phyloP scores from a whole-genome alignment of 2,797 vertebrate species.

The Falco novaeseelandiae region DNA sequence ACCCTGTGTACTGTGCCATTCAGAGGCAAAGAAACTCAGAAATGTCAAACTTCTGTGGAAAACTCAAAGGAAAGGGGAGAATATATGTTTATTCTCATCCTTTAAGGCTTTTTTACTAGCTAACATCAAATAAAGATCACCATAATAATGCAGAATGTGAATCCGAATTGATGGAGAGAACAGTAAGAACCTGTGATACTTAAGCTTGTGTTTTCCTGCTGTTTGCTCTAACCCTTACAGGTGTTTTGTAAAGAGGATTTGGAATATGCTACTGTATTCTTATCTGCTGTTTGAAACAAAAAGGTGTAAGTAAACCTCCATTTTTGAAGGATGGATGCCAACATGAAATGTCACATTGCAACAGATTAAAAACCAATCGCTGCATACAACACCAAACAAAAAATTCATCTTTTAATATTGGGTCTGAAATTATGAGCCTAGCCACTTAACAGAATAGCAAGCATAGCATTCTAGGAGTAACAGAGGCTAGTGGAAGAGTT shows the following conservation, averaged over 20 bases:
- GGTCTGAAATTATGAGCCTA: background rate
- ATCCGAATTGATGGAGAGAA: background rate
- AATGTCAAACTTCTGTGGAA: background rate
- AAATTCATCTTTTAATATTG: background rate
- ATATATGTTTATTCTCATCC: background rate
- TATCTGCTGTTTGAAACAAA: background rate
- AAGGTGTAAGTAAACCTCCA: background rate
- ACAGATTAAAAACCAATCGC: background rate
- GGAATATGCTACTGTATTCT: background rate
- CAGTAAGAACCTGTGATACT: background rate
- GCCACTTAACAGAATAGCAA: background rate
- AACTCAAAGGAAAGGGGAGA: background rate
- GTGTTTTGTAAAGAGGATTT: background rate
- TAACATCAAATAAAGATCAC: background rate
- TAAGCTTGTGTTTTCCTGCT: background rate
- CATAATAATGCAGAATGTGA: background rate
- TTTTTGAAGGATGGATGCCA: background rate
- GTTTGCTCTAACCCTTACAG: background rate
- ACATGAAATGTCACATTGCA: background rate
- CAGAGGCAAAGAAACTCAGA: background rate
- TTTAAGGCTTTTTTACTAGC: background rate
- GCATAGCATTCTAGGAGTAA: background rate
- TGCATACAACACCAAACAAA: background rate
- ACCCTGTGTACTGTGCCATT: background rate
- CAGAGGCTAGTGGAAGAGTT: background rate